phyloP scores from a whole-genome alignment of 1,140 invertebrate species.

The Philopotamus ludificatus region DNA sequence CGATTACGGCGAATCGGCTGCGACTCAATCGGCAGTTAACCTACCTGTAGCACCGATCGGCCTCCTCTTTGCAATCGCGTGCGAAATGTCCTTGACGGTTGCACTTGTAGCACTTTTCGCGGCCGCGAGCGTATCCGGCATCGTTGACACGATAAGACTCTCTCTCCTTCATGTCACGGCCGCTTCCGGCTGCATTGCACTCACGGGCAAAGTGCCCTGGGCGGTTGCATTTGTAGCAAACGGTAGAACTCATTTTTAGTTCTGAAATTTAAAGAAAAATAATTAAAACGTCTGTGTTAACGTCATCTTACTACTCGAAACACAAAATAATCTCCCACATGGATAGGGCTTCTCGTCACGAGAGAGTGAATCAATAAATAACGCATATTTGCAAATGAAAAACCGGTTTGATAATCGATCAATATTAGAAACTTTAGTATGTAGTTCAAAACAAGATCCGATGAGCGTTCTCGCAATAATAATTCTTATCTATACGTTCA shows the following conservation, averaged over 20 bases:
- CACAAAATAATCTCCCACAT: too few species aligned
- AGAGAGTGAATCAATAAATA: too few species aligned
- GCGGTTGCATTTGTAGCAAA: constrained; percentile 89
- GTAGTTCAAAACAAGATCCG: too few species aligned
- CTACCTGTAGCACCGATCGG: constrained; percentile 78
- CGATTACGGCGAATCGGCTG: too few species aligned
- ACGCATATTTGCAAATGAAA: too few species aligned
- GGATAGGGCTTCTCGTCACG: constrained; percentile 8
- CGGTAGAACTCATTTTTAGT: constrained; percentile 67
- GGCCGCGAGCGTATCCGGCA: constrained; percentile 53
- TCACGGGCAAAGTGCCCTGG: constrained; percentile 84
- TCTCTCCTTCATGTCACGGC: constrained; percentile 51
- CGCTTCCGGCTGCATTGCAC: constrained; percentile 66
- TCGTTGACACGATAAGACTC: constrained; percentile 35
- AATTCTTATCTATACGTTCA: too few species aligned
- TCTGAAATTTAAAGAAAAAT: too few species aligned
- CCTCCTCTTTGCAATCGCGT: constrained; percentile 85
- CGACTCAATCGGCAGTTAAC: too few species aligned
- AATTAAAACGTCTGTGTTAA: background rate
- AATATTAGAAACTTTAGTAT: too few species aligned
- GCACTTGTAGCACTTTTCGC: constrained; percentile 93
- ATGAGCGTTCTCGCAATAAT: too few species aligned
- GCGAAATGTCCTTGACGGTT: constrained; percentile 91
- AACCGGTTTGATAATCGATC: too few species aligned
- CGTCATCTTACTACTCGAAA: background rate